phyloP scores from a whole-genome alignment of 2,797 vertebrate genomes.

The Vespertilio murinus region DNA sequence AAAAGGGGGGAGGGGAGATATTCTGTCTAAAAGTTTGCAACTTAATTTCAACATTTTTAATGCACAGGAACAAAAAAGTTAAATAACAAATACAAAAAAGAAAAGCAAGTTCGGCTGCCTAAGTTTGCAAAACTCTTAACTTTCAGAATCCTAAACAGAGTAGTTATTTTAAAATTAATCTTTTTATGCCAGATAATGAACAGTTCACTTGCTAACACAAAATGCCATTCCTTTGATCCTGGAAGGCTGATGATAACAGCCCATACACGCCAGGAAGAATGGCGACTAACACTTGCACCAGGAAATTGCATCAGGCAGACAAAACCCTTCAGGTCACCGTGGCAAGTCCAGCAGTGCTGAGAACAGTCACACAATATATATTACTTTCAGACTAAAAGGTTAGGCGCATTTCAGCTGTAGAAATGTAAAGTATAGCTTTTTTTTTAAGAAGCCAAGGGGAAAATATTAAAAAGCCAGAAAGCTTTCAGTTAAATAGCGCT shows the following conservation, averaged over 20 bases:
- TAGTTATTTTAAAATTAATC: background rate
- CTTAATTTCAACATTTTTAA: background rate
- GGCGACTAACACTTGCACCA: slow-evolving; percentile 25
- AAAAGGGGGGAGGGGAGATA: too few relatives aligned
- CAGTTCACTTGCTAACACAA: slow-evolving; percentile 1
- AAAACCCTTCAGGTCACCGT: slow-evolving; percentile 51
- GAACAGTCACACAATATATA: slow-evolving; percentile 25
- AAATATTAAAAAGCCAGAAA: background rate
- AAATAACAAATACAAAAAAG: background rate
- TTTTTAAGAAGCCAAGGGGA: background rate
- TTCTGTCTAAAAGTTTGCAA: slow-evolving; percentile 2
- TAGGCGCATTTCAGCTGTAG: background rate
- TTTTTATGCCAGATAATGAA: background rate
- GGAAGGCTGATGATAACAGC: background rate
- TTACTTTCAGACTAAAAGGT: slow-evolving; percentile 27
- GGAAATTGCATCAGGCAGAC: slow-evolving; percentile 34
- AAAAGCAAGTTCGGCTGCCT: background rate
- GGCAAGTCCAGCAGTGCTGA: slow-evolving; percentile 44
- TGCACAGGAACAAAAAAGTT: background rate
- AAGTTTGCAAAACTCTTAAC: background rate
- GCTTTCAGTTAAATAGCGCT: slow-evolving; percentile 24
- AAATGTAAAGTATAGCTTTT: slow-evolving; percentile 38
- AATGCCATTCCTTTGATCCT: background rate
- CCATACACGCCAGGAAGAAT: background rate
- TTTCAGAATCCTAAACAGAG: background rate